Evolutionary conservation across 2,113 vertebrate species (phyloP), one percentile per base, ranked within the genome.

Genomic region (Piaya cayana): DNA sequence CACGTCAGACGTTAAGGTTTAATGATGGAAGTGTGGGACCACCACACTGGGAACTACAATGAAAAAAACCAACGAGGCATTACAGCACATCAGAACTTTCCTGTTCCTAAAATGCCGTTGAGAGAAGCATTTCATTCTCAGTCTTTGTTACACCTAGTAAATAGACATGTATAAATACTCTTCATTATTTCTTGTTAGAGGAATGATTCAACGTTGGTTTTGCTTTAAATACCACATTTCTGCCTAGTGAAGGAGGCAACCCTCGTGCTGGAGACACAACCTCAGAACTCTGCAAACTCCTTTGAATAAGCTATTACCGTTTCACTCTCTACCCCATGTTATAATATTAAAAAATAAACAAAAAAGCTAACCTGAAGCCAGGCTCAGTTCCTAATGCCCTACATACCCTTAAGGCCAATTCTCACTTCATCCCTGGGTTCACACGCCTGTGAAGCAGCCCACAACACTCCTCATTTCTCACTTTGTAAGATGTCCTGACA

Each of bases 391-490:
- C 15, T 72, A 69, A 59, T 36, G 43, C 26, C 19, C 23, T 18
- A 49, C 6, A 22, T 60, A 64, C 43, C 76, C 50, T 91, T 83
- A 56, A 14, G 27, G 30, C 37, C 50, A 85, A 87, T 95, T 94
- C 69, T 89, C 80, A 85, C 55, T 77, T 89, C 39, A 75, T 52
- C 88, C 59, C 34, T 83, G 52, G 15, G 17, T 26, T 95, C 56
- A 70, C 64, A 86, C 37, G 59, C 36, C 50, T 75, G 43, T 83
- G 60, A 95, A 77, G 26, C 2, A 67, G 63, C 36, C 74, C 77
- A 70, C 85, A 53, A 67, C 29, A 71, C 37, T 26, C 60, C 43
- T 75, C 49, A 75, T 81, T 91, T 94, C 80, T 95, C 92, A 94
- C 56, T 75, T 95, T n/a, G 11, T 68, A 86, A 88, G 39, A 77